Evolutionary conservation across 2,113 vertebrate genomes (phyloP).

Genomic region (Anguilla rostrata): DNA sequence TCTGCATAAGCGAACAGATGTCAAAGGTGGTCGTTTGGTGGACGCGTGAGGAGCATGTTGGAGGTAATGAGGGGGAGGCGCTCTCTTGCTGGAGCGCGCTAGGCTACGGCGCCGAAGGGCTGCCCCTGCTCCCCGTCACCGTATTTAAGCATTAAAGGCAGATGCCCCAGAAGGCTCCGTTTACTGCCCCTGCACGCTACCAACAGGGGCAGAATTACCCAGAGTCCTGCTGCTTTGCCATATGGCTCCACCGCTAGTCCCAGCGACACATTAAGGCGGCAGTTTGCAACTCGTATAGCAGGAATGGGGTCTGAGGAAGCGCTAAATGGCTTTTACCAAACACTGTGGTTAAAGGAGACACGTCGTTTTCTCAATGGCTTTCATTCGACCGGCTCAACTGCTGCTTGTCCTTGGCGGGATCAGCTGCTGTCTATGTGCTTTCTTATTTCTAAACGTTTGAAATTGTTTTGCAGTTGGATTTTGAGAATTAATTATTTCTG

Average conservation of each 20-base stretch:
- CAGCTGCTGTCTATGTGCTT: background rate
- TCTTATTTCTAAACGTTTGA: background rate
- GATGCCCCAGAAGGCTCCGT: slow-evolving; percentile 8
- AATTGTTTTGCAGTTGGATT: background rate
- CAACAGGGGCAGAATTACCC: slow-evolving; percentile 44
- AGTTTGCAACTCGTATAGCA: slow-evolving; percentile 44
- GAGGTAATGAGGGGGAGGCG: background rate
- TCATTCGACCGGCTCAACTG: no score
- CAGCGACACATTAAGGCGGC: slow-evolving; percentile 38
- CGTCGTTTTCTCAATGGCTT: slow-evolving; percentile 16
- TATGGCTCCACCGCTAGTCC: slow-evolving; percentile 46
- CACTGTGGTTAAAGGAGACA: slow-evolving; percentile 28
- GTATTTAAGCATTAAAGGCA: background rate
- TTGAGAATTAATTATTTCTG: background rate
- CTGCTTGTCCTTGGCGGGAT: background rate
- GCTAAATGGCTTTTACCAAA: slow-evolving; percentile 2
- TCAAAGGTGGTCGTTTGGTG: slow-evolving; percentile 20
- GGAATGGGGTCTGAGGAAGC: slow-evolving; percentile 38
- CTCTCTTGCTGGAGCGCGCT: background rate
- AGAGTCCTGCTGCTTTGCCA: slow-evolving; percentile 51
- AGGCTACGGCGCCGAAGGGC: background rate
- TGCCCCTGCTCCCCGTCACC: background rate
- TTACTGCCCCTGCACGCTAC: slow-evolving; percentile 25
- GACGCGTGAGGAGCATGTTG: background rate
- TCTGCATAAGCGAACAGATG: slow-evolving; percentile 30